Base-by-base conservation (phyloP, 2,888 invertebrate genomes). In the Erebia ligea region DNA sequence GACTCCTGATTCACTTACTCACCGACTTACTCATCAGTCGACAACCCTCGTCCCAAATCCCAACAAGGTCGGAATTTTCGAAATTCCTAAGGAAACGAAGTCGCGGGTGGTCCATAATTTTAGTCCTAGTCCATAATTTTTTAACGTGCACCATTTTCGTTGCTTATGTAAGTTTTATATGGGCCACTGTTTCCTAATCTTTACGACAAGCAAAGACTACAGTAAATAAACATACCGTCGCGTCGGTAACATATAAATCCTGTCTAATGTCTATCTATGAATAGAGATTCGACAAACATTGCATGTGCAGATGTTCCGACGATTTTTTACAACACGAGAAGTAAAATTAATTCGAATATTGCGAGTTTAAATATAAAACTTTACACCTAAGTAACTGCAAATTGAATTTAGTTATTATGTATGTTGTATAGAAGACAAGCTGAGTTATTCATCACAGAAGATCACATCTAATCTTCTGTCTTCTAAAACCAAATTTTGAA, bases 91-190 rank as follows among this genome's bases (percentile, higher is more conserved):
- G 34, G 34, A 0, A 34, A 6, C 34, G 34, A 34, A 34, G 34
- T 6, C 34, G 6, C 34, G 34, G 34, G 34, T 34, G 34, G 34
- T 34, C 34, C 6, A n/a, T n/a, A n/a, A n/a, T n/a, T n/a, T n/a
- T 34, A 70, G 59, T 56, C 56, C 13, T n/a, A n/a, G 54, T 19
- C 45, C 25, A 8, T 58, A 64, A 57, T 17, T 72, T 59, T 69
- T 72, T 65, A 63, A 48, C 21, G 63, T 61, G 67, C 40, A 65
- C 62, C 59, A 57, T 62, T 68, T 70, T 62, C 61, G 45, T 48
- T n/a, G 62, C 40, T 74, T 74, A 70, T 70, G 72, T 72, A 68
- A 72, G 42, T 65, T 70, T 57, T 65, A 74, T 72, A 57, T 70
- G 62, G 72, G 72, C 66, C 72, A 68, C 17, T 58, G 70, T 72